Evolutionary conservation across 1,140 invertebrate species (phyloP).

Genomic region (Scaptomyza hsui): DNA sequence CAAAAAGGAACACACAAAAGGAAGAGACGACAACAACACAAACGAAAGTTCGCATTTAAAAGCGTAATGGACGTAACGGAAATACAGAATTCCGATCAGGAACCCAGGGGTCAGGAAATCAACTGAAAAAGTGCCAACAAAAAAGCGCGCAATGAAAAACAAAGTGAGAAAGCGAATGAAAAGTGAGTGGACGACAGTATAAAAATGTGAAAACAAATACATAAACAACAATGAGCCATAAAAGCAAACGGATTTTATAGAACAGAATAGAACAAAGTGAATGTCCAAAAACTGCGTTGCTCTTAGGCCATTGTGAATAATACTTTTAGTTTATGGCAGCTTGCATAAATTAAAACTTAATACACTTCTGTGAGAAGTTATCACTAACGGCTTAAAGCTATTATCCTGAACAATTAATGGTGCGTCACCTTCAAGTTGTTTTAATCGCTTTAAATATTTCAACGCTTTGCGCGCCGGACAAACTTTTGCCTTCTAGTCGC

Average conservation of each 20-base stretch:
- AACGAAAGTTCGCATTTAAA: conserved; percentile 64
- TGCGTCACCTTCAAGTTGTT: conserved; percentile 11
- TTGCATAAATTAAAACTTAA: conserved; percentile 3
- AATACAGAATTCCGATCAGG: conserved; percentile 80
- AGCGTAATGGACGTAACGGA: conserved; percentile 76
- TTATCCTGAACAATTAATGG: conserved; percentile 24
- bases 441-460: conserved; percentile 29
- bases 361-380: not conserved
- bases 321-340: conserved; percentile 13
- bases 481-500: conserved; percentile 17
- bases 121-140: conserved; percentile 73
- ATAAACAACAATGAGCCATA: conserved; percentile 15
- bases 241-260: no score
- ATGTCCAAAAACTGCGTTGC: conserved; percentile 12
- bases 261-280: conserved; percentile 29
- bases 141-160: conserved; percentile 56
- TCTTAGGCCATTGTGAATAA: conserved; percentile 10
- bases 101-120: conserved; percentile 71
- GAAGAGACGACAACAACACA: conserved; percentile 26
- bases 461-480: not conserved
- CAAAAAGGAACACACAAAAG: not conserved
- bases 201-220: conserved; percentile 30
- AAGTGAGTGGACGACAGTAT: conserved; percentile 10
- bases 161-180: conserved; percentile 10
- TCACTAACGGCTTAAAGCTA: conserved; percentile 24